Conservation (phyloP, 2,113 vertebrate genomes). For the Leucoraja erinaceus region DNA sequence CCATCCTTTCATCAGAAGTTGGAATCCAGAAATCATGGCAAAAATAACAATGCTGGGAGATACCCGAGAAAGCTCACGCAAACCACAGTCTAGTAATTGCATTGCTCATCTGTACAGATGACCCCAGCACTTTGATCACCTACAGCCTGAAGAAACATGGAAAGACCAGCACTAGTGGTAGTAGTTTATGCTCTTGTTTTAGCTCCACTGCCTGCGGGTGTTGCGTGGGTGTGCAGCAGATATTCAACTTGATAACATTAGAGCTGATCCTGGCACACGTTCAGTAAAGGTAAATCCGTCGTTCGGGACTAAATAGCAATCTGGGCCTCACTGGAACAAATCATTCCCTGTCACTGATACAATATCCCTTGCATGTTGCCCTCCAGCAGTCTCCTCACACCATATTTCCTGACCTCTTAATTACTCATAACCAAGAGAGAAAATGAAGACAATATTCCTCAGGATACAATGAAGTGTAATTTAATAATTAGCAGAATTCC, state of each 20-base stretch:
- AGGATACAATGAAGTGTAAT: conserved; percentile 1
- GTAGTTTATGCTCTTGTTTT: neutral
- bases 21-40: neutral
- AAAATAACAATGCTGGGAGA: neutral
- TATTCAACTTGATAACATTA: neutral
- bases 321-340: neutral
- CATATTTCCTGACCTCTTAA: conserved; percentile 1
- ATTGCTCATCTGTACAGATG: neutral
- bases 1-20: neutral
- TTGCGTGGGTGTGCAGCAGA: neutral
- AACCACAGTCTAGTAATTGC: neutral
- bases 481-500: neutral
- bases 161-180: neutral
- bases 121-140: neutral
- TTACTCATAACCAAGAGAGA: neutral
- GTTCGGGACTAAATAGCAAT: neutral
- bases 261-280: neutral
- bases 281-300: neutral
- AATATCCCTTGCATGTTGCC: neutral
- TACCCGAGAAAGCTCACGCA: no score
- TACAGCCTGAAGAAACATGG: neutral
- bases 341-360: neutral
- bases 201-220: neutral
- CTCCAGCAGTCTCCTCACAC: neutral
- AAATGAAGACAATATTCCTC: neutral